Percentiles rank a stretch among this genome's conserved stretches.
These are phyloP conservation scores for Ennomos erosarius DNA, from an alignment of 2,888 invertebrate genomes.

Conservation along the genomic window DNA sequence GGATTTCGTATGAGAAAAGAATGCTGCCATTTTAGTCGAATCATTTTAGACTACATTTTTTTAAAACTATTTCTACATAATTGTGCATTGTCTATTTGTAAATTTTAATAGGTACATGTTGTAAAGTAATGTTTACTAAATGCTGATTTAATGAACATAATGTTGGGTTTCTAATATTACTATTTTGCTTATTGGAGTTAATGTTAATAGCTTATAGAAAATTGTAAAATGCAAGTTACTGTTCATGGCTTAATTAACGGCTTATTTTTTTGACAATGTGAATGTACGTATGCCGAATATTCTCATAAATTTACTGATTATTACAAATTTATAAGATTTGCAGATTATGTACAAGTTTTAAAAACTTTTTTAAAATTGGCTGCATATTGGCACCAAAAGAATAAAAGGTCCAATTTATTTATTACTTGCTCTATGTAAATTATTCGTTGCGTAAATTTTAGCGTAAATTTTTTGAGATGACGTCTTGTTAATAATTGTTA, in stretches of 20 bases:
- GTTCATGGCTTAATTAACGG: slow-evolving; percentile 1
- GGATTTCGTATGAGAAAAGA: slow-evolving; percentile 64
- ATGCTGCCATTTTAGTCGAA: slow-evolving; percentile 58
- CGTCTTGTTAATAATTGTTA: slow-evolving; percentile 77
- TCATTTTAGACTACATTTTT: slow-evolving; percentile 43
- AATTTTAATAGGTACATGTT: slow-evolving; percentile 7
- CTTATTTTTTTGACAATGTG: slow-evolving; percentile 7
- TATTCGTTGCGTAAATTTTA: slow-evolving; percentile 28
- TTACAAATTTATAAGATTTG: neutral
- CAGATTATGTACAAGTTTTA: slow-evolving; percentile 2
- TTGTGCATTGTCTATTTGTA: slow-evolving; percentile 39
- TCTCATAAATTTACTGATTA: slow-evolving; percentile 3
- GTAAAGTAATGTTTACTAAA: slow-evolving; percentile 6
- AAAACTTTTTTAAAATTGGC: slow-evolving; percentile 10
- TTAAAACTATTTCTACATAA: slow-evolving; percentile 43
- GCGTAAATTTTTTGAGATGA: slow-evolving; percentile 45
- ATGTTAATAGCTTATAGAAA: slow-evolving; percentile 13
- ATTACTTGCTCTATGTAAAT: slow-evolving; percentile 35
- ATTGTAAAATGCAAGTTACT: neutral
- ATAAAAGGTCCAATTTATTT: slow-evolving; percentile 64
- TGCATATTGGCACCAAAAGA: slow-evolving; percentile 8
- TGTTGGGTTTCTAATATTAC: slow-evolving; percentile 2
- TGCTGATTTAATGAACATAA: slow-evolving; percentile 1
- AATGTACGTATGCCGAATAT: slow-evolving; percentile 19
- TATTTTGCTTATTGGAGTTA: slow-evolving; percentile 8